A percentile compares a stretch with the other conserved stretches of the same genome.
Evolutionary conservation across 2,797 vertebrate species (phyloP).

Genomic region (Aphelocoma californica): DNA sequence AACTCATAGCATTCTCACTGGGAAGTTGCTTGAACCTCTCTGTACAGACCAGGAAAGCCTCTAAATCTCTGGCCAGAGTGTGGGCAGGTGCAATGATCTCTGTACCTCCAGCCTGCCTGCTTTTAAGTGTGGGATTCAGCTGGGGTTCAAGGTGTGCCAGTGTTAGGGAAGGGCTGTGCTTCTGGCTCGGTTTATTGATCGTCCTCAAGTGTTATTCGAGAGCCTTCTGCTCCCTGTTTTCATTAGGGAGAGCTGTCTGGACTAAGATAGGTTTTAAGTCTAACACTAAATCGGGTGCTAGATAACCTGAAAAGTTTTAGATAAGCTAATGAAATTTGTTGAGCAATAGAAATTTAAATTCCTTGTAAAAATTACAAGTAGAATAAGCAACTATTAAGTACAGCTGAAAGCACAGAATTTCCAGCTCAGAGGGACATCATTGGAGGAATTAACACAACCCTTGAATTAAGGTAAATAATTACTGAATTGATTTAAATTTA

Average conservation of each 20-base stretch:
- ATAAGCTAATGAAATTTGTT: background rate
- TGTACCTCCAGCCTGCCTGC: background rate
- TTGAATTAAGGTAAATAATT: background rate
- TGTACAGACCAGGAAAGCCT: background rate
- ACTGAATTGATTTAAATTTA: background rate
- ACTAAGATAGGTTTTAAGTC: background rate
- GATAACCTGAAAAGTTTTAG: background rate
- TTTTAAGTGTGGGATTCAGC: background rate
- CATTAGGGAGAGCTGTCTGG: background rate
- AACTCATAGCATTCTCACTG: rapidly evolving
- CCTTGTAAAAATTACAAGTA: background rate
- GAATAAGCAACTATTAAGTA: background rate
- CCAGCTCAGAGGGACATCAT: background rate
- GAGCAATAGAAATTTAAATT: background rate
- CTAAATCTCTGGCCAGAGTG: background rate
- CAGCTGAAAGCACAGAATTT: background rate
- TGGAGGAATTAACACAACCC: background rate
- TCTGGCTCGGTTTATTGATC: background rate
- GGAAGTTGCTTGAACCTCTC: rapidly evolving
- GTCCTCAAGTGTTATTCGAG: background rate
- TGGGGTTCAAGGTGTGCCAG: background rate
- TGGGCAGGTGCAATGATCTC: background rate
- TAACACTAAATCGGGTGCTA: background rate
- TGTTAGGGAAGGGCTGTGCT: background rate
- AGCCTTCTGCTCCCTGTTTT: background rate